These are phyloP conservation scores for Battus philenor DNA, from an alignment of 1,140 invertebrate genomes.

Conservation along the genomic window DNA sequence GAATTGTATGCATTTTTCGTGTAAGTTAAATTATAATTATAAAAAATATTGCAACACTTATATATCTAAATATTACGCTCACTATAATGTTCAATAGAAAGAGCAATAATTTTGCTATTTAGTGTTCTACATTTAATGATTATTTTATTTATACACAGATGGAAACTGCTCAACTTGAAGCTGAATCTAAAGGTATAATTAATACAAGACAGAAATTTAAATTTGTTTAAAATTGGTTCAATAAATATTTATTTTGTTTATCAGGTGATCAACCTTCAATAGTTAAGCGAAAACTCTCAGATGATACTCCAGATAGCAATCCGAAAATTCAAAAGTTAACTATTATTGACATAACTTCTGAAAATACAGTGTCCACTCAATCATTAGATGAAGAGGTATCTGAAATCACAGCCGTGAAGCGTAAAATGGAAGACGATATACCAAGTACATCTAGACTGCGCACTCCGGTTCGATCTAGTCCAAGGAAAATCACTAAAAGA, in stretches of 20 bases:
- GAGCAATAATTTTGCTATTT: neutral
- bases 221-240: too few species aligned
- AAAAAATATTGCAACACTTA: too few species aligned
- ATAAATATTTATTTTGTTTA: neutral
- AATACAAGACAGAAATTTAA: too few species aligned
- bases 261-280: conserved; percentile 3
- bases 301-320: conserved; percentile 32
- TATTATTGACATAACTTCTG: conserved; percentile 22
- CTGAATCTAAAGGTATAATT: too few species aligned
- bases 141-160: conserved; percentile 1
- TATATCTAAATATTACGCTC: too few species aligned
- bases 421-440: conserved; percentile 34
- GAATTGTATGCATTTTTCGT: too few species aligned
- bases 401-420: conserved; percentile 43
- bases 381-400: conserved; percentile 61
- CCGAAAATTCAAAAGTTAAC: conserved; percentile 57
- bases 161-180: neutral
- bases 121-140: neutral
- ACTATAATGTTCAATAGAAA: too few species aligned
- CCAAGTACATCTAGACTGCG: conserved; percentile 47
- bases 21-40: too few species aligned
- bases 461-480: conserved; percentile 46
- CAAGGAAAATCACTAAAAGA: conserved; percentile 45
- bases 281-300: conserved; percentile 51
- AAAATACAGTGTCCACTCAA: conserved; percentile 36